These are phyloP conservation scores for Polymixis lichenea DNA, from an alignment of 2,888 invertebrate species.

Conservation along the genomic window DNA sequence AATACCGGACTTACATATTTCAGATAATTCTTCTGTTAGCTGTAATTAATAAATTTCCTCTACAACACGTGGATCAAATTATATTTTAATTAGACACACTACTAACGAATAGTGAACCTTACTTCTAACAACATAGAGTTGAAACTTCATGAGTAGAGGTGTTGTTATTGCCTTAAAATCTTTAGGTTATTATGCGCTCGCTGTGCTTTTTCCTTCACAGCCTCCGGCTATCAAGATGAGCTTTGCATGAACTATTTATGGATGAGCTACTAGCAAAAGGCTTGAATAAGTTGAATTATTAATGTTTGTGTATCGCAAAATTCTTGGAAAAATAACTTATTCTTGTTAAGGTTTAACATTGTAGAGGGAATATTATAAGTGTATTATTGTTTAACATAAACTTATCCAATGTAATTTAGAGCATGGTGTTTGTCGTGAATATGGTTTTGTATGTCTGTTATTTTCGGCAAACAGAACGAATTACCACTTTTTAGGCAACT, in stretches of 20 bases:
- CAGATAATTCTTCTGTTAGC: constrained; percentile 23
- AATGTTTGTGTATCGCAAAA: constrained; percentile 30
- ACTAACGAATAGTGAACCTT: constrained; percentile 5
- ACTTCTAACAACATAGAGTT: accelerated
- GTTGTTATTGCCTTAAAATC: constrained; percentile 42
- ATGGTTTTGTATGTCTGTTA: neutral
- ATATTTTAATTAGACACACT: constrained; percentile 60
- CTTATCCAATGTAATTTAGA: too few species aligned
- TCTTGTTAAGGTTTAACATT: neutral
- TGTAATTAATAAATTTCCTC: constrained; percentile 61
- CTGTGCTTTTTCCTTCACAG: constrained; percentile 47
- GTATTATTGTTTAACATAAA: too few species aligned
- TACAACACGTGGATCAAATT: constrained; percentile 62
- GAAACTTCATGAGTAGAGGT: constrained; percentile 16
- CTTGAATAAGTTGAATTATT: constrained; percentile 50
- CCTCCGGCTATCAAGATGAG: constrained; percentile 47
- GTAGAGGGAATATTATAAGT: too few species aligned
- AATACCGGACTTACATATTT: constrained; percentile 10
- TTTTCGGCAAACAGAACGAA: too few species aligned
- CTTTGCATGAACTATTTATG: constrained; percentile 54
- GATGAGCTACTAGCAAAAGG: constrained; percentile 28
- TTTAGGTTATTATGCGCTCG: constrained; percentile 45
- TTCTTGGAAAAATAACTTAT: neutral
- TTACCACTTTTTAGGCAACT: too few species aligned
- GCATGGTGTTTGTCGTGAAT: too few species aligned